Evolutionary conservation across 2,113 vertebrate species (phyloP), one percentile per base, ranked within the genome.

Genomic region (Tachysurus vachellii): DNA sequence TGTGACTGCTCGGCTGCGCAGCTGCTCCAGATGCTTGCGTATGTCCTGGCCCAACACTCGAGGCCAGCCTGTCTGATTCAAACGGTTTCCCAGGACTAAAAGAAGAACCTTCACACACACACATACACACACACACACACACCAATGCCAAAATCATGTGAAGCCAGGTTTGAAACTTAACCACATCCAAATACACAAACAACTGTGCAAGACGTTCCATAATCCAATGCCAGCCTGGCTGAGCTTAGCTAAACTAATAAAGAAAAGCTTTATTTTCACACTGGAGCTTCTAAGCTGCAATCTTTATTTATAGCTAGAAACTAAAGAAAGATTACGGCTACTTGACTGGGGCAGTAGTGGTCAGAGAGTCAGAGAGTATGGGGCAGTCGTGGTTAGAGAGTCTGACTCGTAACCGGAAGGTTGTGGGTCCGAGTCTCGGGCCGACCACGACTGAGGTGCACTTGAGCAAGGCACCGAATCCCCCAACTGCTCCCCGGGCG

Each of bases 11-110:
- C 91, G 89, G 89, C 86, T 93, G 93, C 92, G 89, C 57, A 95
- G 87, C 88, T 92, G 94, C 90, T 95, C 94, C 57, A 91, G 86
- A 85, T 93, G 90, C 12, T 86, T 91, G 75, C 92, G 92, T 75
- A 94, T 83, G 91, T 96, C 94, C 88, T 95, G 92, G 19, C 92
- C 86, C 44, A 95, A 89, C 11, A 92, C 85, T 2, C 90, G 90
- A 2, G 94, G 93, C 94, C 94, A 96, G 62, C 89, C 91, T 62
- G 87, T 64, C 0, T 93, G 95, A 91, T 93, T 94, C 87, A 94
- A 92, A 80, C 92, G 91, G 47, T 90, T 95, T 64, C 94, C 57
- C 53, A 90, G 82, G 0, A 88, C 6, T 11, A 85, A 54, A 0
- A 89, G 23, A 14, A 88, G 70, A 57, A 86, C 86, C 86, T 90